Evolutionary conservation across 1,140 invertebrate genomes (phyloP).

Genomic region (Zaprionus vittiger): DNA sequence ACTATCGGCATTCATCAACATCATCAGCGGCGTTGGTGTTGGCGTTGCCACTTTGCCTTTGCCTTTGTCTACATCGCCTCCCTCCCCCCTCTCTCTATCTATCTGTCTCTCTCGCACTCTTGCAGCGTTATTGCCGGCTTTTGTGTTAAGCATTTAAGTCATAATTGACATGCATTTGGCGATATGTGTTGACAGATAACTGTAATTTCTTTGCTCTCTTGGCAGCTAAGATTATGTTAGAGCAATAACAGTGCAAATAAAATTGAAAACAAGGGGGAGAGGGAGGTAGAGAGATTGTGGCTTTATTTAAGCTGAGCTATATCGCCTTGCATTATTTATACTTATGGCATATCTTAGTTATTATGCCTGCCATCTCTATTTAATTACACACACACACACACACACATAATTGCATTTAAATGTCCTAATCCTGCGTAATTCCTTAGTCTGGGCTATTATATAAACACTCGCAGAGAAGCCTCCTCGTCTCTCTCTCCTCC

Average conservation of each 20-base stretch:
- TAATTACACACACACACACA: conserved; percentile 10
- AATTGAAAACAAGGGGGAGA: conserved; percentile 1
- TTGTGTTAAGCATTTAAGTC: conserved; percentile 74
- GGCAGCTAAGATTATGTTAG: conserved; percentile 9
- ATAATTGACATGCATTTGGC: conserved; percentile 80
- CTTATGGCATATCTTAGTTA: background rate
- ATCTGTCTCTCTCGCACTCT: conserved; percentile 8
- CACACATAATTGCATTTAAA: conserved; percentile 16
- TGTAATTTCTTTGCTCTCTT: conserved; percentile 42
- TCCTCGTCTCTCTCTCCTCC: background rate
- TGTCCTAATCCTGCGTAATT: conserved; percentile 16
- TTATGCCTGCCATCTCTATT: conserved; percentile 6
- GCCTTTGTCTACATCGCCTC: background rate
- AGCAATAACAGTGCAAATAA: background rate
- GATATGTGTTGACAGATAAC: conserved; percentile 79
- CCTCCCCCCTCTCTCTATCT: background rate
- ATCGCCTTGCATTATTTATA: background rate
- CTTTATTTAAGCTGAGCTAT: background rate
- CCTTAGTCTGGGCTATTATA: conserved; percentile 19
- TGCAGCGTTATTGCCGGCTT: conserved; percentile 63
- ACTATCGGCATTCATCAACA: conserved; percentile 82
- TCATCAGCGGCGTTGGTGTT: conserved; percentile 55
- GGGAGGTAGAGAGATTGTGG: background rate
- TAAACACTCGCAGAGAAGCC: background rate
- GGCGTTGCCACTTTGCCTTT: conserved; percentile 43